phyloP scores from a whole-genome alignment of 2,888 invertebrate species.

The Stictocephala bisonia region DNA sequence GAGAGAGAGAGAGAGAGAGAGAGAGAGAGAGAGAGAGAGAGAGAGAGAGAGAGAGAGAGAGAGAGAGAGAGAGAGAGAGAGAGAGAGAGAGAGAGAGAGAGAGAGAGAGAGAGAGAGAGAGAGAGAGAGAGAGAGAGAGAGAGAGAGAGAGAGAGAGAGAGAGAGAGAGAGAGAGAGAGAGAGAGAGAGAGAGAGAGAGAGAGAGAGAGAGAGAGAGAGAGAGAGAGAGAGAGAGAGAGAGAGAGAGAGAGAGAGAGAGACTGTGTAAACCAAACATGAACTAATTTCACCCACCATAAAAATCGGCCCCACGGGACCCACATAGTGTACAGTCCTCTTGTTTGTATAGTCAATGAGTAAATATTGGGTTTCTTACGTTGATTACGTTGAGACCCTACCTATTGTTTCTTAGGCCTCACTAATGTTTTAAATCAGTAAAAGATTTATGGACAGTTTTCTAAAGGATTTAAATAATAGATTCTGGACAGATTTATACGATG shows the following conservation, averaged over 20 bases:
- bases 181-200: background rate
- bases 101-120: background rate
- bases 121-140: background rate
- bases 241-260: background rate
- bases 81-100: background rate
- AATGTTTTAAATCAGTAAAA: too few relatives aligned
- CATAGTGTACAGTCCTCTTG: too few relatives aligned
- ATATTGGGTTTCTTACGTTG: too few relatives aligned
- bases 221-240: background rate
- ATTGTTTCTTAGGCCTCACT: too few relatives aligned
- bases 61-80: background rate
- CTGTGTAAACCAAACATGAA: too few relatives aligned
- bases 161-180: background rate
- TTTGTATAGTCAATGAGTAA: too few relatives aligned
- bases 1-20: background rate
- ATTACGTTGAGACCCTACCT: too few relatives aligned
- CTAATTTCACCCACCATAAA: too few relatives aligned
- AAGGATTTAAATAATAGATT: too few relatives aligned
- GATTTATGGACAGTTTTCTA: too few relatives aligned
- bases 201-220: background rate
- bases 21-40: background rate
- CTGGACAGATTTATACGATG: too few relatives aligned
- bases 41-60: background rate
- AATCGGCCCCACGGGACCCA: too few relatives aligned
- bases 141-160: background rate